Conservation (phyloP, 1,140 invertebrate genomes). For the Octopus sinensis region DNA sequence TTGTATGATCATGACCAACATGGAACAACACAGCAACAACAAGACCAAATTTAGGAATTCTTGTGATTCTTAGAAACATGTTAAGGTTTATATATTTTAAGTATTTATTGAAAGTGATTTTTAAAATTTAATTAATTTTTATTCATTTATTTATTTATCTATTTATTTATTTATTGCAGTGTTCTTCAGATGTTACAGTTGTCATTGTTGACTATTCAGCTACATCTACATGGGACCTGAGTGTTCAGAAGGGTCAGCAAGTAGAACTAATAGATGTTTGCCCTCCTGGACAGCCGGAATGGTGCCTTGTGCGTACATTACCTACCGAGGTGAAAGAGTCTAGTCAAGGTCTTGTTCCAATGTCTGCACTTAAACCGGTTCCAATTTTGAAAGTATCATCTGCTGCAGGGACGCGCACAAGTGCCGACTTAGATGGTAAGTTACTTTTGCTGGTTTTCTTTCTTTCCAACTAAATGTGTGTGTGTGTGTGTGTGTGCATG, state of each 20-base stretch:
- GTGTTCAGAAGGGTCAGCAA: constrained; percentile 67
- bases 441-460: background rate
- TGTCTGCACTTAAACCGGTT: constrained; percentile 76
- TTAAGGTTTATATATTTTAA: no score
- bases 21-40: no score
- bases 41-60: no score
- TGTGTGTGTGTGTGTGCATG: no score
- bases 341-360: constrained; percentile 76
- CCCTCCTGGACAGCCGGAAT: constrained; percentile 55
- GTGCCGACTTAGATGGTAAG: constrained; percentile 53
- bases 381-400: constrained; percentile 34
- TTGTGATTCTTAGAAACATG: no score
- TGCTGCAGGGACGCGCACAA: constrained; percentile 43
- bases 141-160: background rate
- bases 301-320: constrained; percentile 55
- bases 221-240: constrained; percentile 42
- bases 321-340: constrained; percentile 50
- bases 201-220: constrained; percentile 52
- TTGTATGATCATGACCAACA: no score
- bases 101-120: no score
- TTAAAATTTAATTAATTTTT: background rate
- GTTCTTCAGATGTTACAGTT: constrained; percentile 40
- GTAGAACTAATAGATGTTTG: constrained; percentile 81
- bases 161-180: constrained; percentile 35
- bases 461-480: no score